A percentile compares a stretch with the other conserved stretches of the same genome.
Conservation (phyloP, 2,113 vertebrate species). For the Cochlearius cochlearius region DNA sequence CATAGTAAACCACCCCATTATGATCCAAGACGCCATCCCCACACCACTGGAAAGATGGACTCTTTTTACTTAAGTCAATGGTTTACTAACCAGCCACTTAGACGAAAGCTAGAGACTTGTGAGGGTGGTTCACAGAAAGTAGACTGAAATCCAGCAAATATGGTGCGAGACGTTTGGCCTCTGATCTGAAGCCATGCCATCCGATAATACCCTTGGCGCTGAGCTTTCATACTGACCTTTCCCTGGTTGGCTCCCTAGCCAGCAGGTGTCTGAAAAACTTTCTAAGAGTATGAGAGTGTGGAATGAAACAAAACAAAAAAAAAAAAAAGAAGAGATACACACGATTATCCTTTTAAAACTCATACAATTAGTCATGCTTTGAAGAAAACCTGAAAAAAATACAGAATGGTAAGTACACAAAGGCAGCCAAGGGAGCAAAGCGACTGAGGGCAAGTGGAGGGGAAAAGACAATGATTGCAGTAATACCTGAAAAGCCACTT, state of each 20-base stretch:
- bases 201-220: accelerated
- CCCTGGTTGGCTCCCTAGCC: neutral
- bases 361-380: neutral
- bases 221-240: neutral
- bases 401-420: neutral
- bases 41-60: neutral
- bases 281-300: neutral
- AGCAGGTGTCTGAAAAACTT: neutral
- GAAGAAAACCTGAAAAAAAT: neutral
- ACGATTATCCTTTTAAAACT: neutral
- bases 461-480: neutral
- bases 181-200: neutral
- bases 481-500: neutral
- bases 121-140: neutral
- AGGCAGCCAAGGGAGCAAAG: neutral
- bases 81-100: neutral
- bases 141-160: neutral
- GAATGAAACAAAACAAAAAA: neutral
- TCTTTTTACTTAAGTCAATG: neutral
- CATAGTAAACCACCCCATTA: neutral
- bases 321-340: no score
- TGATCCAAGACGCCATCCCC: neutral
- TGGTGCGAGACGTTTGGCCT: neutral
- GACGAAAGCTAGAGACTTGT: neutral
- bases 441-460: neutral